phyloP scores from a whole-genome alignment of 2,888 invertebrate genomes.

The Euproctis similis region DNA sequence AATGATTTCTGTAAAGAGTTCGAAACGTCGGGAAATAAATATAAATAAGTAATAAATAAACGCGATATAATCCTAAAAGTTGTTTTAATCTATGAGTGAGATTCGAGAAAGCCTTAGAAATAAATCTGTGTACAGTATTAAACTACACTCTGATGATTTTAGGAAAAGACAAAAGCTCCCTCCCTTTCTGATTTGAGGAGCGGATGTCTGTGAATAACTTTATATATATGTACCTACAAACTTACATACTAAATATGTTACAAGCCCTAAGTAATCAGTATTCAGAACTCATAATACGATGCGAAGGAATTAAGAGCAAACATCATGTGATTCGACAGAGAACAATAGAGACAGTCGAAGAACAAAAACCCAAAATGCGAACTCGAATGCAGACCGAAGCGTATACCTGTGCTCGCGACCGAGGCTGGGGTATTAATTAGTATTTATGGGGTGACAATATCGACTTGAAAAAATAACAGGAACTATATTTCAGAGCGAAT shows the following conservation, averaged over 20 bases:
- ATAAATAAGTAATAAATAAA: too few species aligned
- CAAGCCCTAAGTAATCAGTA: constrained; percentile 51
- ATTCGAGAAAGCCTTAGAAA: too few species aligned
- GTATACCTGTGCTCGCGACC: constrained; percentile 41
- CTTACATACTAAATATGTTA: too few species aligned
- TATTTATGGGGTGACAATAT: constrained; percentile 60
- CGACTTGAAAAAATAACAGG: constrained; percentile 28
- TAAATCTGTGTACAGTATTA: too few species aligned
- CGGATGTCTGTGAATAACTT: constrained; percentile 10
- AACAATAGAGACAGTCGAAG: constrained; percentile 61
- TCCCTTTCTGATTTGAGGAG: constrained; percentile 9
- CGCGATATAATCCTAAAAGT: too few species aligned
- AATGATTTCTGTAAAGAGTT: too few species aligned
- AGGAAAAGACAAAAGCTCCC: too few species aligned
- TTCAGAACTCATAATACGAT: constrained; percentile 61
- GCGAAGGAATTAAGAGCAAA: constrained; percentile 69
- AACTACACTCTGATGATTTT: too few species aligned
- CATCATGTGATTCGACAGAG: constrained; percentile 64
- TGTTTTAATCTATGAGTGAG: too few species aligned
- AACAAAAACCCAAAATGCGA: constrained; percentile 58
- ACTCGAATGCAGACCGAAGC: constrained; percentile 46
- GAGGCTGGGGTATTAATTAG: constrained; percentile 60
- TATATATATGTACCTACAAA: too few species aligned
- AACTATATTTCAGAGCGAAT: too few species aligned
- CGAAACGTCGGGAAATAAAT: too few species aligned